These are phyloP conservation scores for Gorsachius magnificus DNA, from an alignment of 2,797 vertebrate species.

Conservation along the genomic window DNA sequence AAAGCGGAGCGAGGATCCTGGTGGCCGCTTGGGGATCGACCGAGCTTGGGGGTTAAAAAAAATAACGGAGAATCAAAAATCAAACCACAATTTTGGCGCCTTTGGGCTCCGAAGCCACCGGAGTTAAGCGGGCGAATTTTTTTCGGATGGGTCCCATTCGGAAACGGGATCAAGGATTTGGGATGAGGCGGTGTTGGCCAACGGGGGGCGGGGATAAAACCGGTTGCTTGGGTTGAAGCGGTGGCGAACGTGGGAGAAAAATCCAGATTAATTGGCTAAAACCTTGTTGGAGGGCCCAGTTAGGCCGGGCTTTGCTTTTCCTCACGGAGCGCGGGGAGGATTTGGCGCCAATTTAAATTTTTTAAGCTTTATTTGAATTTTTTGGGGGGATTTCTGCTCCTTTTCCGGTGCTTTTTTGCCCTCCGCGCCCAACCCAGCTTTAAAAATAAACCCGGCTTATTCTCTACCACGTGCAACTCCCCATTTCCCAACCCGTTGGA, in stretches of 20 bases:
- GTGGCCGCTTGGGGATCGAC: neutral
- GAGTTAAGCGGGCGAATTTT: neutral
- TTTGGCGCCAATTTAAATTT: neutral
- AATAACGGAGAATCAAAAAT: neutral
- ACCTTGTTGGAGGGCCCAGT: no score
- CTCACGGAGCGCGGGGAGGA: no score
- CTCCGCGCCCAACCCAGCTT: neutral
- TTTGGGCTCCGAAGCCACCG: neutral
- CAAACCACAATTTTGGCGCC: rapidly evolving
- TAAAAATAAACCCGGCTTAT: neutral
- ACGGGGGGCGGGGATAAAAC: rapidly evolving
- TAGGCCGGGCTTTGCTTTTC: neutral
- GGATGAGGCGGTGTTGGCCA: neutral
- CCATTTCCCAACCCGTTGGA: neutral
- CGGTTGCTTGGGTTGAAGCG: rapidly evolving
- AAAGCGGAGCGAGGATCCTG: neutral
- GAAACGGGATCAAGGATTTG: neutral
- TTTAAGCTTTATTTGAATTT: neutral
- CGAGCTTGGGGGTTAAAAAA: neutral
- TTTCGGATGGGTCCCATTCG: rapidly evolving
- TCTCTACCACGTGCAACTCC: neutral
- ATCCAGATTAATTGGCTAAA: neutral
- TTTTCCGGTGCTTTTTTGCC: neutral
- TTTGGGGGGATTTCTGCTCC: neutral
- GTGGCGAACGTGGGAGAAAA: neutral